These are phyloP conservation scores for Cantharis rufa DNA, from an alignment of 2,888 invertebrate species.

Conservation along the genomic window DNA sequence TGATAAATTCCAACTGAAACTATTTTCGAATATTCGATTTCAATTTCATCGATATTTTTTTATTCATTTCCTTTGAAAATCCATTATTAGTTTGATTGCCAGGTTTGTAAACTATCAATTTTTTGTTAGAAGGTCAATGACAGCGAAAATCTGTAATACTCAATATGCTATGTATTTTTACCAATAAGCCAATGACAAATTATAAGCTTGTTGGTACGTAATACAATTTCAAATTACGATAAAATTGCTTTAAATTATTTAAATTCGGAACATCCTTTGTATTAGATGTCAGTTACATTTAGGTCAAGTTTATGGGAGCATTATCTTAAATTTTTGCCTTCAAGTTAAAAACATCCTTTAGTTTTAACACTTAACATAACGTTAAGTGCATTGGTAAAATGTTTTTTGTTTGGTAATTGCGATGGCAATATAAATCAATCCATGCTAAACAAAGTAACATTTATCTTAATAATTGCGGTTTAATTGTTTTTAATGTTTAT, in stretches of 20 bases:
- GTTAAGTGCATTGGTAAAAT: neutral
- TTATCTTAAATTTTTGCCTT: neutral
- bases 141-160: neutral
- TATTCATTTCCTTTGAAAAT: neutral
- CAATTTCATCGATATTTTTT: neutral
- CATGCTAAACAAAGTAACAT: neutral
- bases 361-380: neutral
- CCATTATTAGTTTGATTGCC: neutral
- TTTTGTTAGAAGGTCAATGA: neutral
- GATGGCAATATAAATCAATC: neutral
- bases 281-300: neutral
- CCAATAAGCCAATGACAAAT: neutral
- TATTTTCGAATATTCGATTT: neutral
- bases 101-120: neutral
- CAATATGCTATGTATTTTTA: neutral
- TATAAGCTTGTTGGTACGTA: neutral
- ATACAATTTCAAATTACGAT: neutral
- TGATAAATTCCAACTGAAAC: neutral
- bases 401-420: neutral
- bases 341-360: neutral
- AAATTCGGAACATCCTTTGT: neutral
- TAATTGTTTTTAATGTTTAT: neutral
- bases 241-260: neutral
- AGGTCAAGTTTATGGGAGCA: neutral
- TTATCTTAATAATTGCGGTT: neutral